A percentile compares a stretch with the other conserved stretches of the same genome.
Conservation (phyloP, 2,797 vertebrate species). For the Bothrops alternatus region DNA sequence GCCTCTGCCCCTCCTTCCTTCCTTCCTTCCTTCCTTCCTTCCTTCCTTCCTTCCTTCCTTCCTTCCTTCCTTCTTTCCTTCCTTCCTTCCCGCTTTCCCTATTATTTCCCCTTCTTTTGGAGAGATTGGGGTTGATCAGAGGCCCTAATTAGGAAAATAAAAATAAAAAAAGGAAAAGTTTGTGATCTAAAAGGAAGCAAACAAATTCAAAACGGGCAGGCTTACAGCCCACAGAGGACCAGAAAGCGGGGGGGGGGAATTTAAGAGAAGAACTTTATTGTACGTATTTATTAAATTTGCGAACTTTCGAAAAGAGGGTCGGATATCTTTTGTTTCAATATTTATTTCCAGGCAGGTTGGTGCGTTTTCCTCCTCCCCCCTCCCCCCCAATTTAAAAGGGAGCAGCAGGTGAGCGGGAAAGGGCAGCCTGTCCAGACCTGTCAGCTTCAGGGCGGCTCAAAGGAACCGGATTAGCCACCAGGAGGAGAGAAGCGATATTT, state of each 20-base stretch:
- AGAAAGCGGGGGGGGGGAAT: neutral
- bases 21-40: no score
- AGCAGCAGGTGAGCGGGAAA: constrained; percentile 57
- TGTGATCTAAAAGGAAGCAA: neutral
- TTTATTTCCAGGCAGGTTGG: constrained; percentile 62
- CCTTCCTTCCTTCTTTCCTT: no score
- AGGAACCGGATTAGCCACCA: constrained; percentile 62
- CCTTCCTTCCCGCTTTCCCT: neutral
- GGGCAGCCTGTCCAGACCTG: constrained; percentile 48
- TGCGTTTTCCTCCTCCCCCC: constrained; percentile 42
- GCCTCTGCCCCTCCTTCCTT: no score
- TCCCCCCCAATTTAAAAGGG: constrained; percentile 48
- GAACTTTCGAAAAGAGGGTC: neutral
- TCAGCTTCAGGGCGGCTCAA: constrained; percentile 51
- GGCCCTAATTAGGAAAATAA: neutral
- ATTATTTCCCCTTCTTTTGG: neutral
- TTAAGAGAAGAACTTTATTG: neutral
- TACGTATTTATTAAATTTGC: neutral
- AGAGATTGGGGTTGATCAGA: neutral
- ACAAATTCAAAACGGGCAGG: neutral
- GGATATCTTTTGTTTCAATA: constrained; percentile 65
- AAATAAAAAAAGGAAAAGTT: neutral
- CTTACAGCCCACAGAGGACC: neutral
- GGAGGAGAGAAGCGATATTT: constrained; percentile 67
- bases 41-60: neutral